Percentiles rank a stretch among this genome's conserved stretches.
These are phyloP conservation scores for Biston stratarius DNA, from an alignment of 2,888 invertebrate species.

Conservation along the genomic window DNA sequence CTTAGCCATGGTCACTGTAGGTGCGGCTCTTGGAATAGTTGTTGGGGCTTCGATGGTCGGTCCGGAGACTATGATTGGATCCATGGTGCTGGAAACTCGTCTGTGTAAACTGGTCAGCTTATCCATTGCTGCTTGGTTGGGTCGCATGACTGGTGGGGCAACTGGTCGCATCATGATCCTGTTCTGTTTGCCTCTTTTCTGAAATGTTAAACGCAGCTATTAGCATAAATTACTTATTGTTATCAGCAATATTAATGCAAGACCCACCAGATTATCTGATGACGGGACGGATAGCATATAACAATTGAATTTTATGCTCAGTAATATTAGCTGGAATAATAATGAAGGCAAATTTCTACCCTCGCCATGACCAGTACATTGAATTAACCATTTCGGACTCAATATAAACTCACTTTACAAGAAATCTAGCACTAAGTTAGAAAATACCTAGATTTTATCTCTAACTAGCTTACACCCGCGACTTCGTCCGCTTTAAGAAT, in stretches of 20 bases:
- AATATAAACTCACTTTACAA: too few species aligned
- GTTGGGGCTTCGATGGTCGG: constrained; percentile 61
- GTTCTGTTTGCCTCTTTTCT: constrained; percentile 84
- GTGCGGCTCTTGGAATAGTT: constrained; percentile 50
- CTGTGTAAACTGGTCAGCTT: constrained; percentile 70
- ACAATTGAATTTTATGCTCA: too few species aligned
- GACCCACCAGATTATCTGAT: neutral
- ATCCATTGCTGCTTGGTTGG: constrained; percentile 76
- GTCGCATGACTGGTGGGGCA: constrained; percentile 64
- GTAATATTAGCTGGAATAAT: too few species aligned
- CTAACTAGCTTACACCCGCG: too few species aligned
- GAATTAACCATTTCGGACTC: too few species aligned
- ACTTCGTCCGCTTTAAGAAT: too few species aligned
- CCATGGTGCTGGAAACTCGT: constrained; percentile 70
- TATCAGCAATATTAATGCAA: neutral
- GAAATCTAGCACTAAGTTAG: too few species aligned
- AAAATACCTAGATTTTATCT: too few species aligned
- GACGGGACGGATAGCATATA: too few species aligned
- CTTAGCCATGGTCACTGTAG: constrained; percentile 80
- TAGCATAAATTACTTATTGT: neutral
- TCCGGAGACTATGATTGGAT: constrained; percentile 71
- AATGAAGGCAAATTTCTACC: too few species aligned
- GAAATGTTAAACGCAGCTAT: constrained; percentile 52
- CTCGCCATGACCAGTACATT: too few species aligned
- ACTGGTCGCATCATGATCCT: constrained; percentile 79